Conservation (phyloP, 2,113 vertebrate genomes). For the Delphinus delphis region DNA sequence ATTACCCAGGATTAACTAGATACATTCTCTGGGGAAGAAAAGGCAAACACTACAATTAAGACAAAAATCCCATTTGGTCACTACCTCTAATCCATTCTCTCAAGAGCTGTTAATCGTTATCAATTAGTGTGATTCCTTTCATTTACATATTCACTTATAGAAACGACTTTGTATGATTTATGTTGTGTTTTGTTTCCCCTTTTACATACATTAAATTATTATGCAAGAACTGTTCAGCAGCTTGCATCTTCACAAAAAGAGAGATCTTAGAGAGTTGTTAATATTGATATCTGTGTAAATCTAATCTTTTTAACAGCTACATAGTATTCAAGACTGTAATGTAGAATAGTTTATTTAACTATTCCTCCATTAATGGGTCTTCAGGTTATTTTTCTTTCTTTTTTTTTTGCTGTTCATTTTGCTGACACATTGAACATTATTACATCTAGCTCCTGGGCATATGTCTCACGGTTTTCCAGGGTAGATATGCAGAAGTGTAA, state of each 20-base stretch:
- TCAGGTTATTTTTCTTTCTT: background rate
- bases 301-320: background rate
- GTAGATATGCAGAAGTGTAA: background rate
- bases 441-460: background rate
- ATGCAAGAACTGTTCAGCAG: background rate
- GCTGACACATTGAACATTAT: background rate
- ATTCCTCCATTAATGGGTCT: background rate
- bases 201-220: background rate
- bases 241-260: background rate
- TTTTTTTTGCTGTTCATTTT: background rate
- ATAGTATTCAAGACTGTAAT: background rate
- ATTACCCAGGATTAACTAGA: background rate
- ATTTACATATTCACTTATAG: background rate
- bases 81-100: background rate
- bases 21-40: background rate
- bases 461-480: background rate
- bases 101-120: background rate
- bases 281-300: background rate
- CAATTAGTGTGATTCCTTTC: background rate
- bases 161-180: background rate
- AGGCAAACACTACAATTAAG: background rate
- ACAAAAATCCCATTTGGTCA: background rate
- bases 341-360: background rate
- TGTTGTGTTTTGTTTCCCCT: background rate
- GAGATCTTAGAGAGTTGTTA: background rate